Evolutionary conservation across 2,113 vertebrate genomes (phyloP), one percentile per base, ranked within the genome.

Genomic region (Burhinus oedicnemus): DNA sequence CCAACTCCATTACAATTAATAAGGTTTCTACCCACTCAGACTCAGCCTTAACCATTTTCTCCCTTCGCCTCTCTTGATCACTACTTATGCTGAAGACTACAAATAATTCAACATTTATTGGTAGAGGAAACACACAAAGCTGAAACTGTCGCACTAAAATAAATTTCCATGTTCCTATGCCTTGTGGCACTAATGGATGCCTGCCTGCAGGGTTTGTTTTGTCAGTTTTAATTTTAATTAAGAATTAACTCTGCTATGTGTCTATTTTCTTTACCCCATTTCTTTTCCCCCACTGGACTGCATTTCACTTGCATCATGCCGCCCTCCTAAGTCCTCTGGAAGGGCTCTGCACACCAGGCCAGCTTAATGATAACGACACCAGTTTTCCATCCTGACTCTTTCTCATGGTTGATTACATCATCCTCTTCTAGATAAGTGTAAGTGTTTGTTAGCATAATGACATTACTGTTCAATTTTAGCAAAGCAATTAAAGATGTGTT

Each of bases 171-270:
- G 70, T 93, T 95, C 71, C 92, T 91, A 86, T 90, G 91, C 87
- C 96, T 91, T 89, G 69, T 91, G 89, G 81, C 84, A 87, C 90
- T 97, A 93, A 88, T 85, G 80, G 83, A 94, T 87, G 83, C n/a
- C 92, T 90, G 74, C 87, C 96, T 90, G 77, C 83, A 91, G 95
- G 86, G 83, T 91, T 84, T 96, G 68, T 96, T 97, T 83, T 77
- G 91, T 96, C 88, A 82, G 75, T 66, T 97, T 95, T 90, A 92
- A 94, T 94, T 95, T 88, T 90, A 96, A 97, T 96, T 96, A 95
- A 93, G 96, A 87, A 62, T 69, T 85, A 86, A 92, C 42, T 95
- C 75, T 92, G 78, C 80, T 75, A 83, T 26, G 44, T 94, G 75
- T 89, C 40, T 70, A 14, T 88, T 75, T 92, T 76, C 32, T 69